Evolutionary conservation across 1,140 invertebrate genomes (phyloP), one percentile per base, ranked within the genome.

Genomic region (Drosophila varians): DNA sequence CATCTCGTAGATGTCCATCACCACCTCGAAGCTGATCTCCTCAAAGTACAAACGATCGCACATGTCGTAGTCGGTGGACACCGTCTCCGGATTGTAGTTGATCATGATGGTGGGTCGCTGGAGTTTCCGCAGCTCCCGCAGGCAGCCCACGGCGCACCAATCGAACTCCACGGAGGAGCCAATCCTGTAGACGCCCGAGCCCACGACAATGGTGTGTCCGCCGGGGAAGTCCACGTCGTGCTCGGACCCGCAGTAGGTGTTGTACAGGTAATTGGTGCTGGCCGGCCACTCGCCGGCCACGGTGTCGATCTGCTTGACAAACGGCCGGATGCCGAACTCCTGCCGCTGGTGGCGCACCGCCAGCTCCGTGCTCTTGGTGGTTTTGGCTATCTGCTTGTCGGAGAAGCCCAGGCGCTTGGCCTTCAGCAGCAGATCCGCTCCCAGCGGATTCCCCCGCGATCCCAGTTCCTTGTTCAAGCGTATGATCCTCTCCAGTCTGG

Each of bases 91-190:
- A 92, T 99, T 99, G 88, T 98, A 99, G 91, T 99, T 99, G 0
- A 99, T 94, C 98, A 99, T 99, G n/a, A 99, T 98, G 0, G 98
- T 99, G 76, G 96, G 96, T 49, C 93, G 94, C 1, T 94, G 94
- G 42, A 99, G 93, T 74, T 96, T 95, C 74, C 96, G 93, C 11
- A 99, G 91, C 91, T 99, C 98, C 54, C 96, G 93, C 23, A 99
- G 93, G 91, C 98, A 99, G 23, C 98, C 97, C 7, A 99, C 99
- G 36, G 98, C 98, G 91, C 99, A 99, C 96, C 98, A 99, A 92
- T 99, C 99, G 92, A 99, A 99, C 92, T 99, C 99, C 1, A 99
- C 99, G 1, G 98, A 99, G 82, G 97, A 99, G 3, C 99, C 99
- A 72, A 99, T 99, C 55, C 99, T 93, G 90, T 99, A 99, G 0